These are phyloP conservation scores for Lamproptera curius DNA, from an alignment of 2,888 invertebrate genomes.

Conservation along the genomic window DNA sequence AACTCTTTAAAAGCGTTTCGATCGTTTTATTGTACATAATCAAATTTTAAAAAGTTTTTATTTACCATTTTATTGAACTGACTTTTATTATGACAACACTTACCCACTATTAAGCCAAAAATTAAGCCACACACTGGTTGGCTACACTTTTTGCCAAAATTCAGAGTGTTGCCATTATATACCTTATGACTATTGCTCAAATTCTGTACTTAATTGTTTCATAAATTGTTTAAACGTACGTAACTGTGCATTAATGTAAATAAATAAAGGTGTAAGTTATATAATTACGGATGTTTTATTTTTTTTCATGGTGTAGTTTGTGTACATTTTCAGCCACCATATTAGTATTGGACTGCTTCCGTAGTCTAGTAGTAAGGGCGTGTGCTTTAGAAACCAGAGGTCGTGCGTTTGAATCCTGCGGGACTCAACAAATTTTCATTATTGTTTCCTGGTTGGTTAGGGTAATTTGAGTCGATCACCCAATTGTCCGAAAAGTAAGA, in stretches of 20 bases:
- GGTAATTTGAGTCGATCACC: too few relatives aligned
- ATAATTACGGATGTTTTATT: conserved; percentile 22
- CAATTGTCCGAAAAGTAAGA: too few relatives aligned
- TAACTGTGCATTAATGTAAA: conserved; percentile 39
- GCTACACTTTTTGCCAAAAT: not conserved
- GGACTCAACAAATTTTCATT: too few relatives aligned
- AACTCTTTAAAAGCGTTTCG: not conserved
- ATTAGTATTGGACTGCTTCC: too few relatives aligned
- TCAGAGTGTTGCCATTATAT: conserved; percentile 27
- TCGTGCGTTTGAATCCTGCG: too few relatives aligned
- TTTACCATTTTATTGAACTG: conserved; percentile 13
- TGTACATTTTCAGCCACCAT: too few relatives aligned
- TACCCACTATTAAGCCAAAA: not conserved
- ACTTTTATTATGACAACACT: conserved; percentile 15
- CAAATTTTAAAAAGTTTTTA: conserved; percentile 2
- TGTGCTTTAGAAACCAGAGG: too few relatives aligned
- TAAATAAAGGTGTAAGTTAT: conserved; percentile 70
- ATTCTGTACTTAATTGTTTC: conserved; percentile 41
- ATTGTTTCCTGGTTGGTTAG: too few relatives aligned
- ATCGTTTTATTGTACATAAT: not conserved
- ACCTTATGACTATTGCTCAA: conserved; percentile 44
- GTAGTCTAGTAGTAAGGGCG: too few relatives aligned
- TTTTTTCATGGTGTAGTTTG: too few relatives aligned
- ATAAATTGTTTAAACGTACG: conserved; percentile 49
- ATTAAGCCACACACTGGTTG: not conserved